Conservation (phyloP, 2,113 vertebrate genomes). For the Heterochromis multidens region DNA sequence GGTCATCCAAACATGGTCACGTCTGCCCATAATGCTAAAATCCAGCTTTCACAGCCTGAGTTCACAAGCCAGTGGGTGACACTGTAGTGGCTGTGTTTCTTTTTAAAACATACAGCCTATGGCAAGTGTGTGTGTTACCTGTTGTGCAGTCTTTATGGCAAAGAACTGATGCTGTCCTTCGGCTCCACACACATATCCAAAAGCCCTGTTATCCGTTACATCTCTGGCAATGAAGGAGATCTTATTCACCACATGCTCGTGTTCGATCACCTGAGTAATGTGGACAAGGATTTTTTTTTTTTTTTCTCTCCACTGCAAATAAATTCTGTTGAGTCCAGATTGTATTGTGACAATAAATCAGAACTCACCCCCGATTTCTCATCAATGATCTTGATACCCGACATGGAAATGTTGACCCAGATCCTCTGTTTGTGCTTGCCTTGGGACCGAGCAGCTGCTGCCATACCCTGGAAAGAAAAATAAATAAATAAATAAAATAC, state of each 20-base stretch:
- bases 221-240: slow-evolving; percentile 98
- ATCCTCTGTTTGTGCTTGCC: slow-evolving; percentile 97
- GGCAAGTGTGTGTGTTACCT: slow-evolving; percentile 72
- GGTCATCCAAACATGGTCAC: not conserved
- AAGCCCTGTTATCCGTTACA: slow-evolving; percentile 93
- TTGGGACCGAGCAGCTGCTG: slow-evolving; percentile 91
- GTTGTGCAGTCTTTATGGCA: slow-evolving; percentile 94
- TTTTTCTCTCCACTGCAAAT: not conserved
- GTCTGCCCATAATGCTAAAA: not conserved
- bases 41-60: not conserved
- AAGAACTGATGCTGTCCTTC: slow-evolving; percentile 98
- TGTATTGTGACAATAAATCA: too few species aligned
- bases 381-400: slow-evolving; percentile 92
- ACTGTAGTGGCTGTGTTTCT: not conserved
- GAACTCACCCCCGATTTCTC: slow-evolving; percentile 93
- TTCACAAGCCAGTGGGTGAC: not conserved
- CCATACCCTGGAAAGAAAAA: slow-evolving; percentile 83
- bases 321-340: not conserved
- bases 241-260: slow-evolving; percentile 92
- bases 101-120: not conserved
- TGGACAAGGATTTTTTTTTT: not conserved
- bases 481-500: not conserved
- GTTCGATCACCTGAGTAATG: slow-evolving; percentile 87
- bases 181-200: slow-evolving; percentile 94
- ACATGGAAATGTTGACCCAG: slow-evolving; percentile 91